phyloP scores from a whole-genome alignment of 2,888 invertebrate genomes.

The Aquatica leii region DNA sequence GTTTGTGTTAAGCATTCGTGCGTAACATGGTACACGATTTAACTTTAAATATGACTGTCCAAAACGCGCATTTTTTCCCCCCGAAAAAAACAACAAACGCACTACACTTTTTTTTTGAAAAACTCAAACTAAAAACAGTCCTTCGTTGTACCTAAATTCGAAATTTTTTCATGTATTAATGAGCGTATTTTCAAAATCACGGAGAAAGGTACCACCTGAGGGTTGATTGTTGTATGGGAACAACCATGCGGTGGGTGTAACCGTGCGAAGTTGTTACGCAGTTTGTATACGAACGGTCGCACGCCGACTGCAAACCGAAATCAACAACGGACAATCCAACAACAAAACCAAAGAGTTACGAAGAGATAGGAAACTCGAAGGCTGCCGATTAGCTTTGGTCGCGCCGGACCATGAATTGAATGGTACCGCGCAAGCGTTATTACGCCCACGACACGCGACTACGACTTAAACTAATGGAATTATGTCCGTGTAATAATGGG shows the following conservation, averaged over 20 bases:
- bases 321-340: conserved; percentile 31
- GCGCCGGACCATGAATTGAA: conserved; percentile 36
- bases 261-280: conserved; percentile 52
- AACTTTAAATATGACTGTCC: conserved; percentile 43
- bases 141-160: background rate
- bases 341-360: conserved; percentile 43
- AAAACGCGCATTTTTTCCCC: background rate
- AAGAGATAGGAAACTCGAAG: conserved; percentile 46
- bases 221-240: conserved; percentile 25
- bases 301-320: conserved; percentile 53
- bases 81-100: conserved; percentile 2
- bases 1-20: conserved; percentile 48
- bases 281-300: conserved; percentile 54
- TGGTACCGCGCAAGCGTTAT: conserved; percentile 53
- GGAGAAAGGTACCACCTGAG: conserved; percentile 21
- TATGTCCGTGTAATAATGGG: conserved; percentile 32
- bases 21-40: conserved; percentile 48
- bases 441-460: conserved; percentile 57
- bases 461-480: conserved; percentile 42
- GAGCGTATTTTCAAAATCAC: conserved; percentile 6
- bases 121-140: background rate
- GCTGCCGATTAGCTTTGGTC: conserved; percentile 48
- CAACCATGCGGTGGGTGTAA: conserved; percentile 53
- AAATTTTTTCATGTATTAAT: conserved; percentile 4
- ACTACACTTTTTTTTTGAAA: background rate